Conservation (phyloP, 2,797 vertebrate genomes). For the Ceryle rudis region DNA sequence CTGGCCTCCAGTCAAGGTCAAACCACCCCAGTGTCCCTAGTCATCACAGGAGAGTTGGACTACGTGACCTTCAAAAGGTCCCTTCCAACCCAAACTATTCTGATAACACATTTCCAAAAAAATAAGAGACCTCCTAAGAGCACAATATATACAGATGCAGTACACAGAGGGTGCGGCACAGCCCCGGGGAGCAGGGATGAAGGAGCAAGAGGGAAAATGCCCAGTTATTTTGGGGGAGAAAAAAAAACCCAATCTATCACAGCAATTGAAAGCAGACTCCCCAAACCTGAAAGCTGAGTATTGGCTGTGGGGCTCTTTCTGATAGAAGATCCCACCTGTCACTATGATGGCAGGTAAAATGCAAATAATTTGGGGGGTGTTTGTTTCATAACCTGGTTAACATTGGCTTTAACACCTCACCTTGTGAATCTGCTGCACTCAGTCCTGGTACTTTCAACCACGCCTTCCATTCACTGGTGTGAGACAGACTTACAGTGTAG, state of each 20-base stretch:
- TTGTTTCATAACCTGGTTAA: neutral
- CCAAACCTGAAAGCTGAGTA: neutral
- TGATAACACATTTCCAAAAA: neutral
- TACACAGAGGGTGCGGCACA: neutral
- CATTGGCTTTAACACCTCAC: neutral
- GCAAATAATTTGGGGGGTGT: neutral
- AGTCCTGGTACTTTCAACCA: neutral
- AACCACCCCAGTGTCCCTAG: neutral
- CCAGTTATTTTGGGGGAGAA: neutral
- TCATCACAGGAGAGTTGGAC: neutral
- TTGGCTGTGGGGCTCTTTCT: neutral
- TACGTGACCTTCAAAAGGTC: neutral
- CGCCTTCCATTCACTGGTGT: neutral
- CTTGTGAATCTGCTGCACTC: neutral
- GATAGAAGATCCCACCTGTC: neutral
- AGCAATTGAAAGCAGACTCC: neutral
- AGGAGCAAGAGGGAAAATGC: neutral
- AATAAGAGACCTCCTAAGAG: neutral
- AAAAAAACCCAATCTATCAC: neutral
- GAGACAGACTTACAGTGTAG: neutral
- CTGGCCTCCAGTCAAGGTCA: no score
- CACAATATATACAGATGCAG: neutral
- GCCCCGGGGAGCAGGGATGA: neutral
- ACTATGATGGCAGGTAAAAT: neutral
- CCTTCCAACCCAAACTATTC: neutral